These are phyloP conservation scores for Reticulitermes speratus DNA, from an alignment of 1,140 invertebrate genomes.

Conservation along the genomic window DNA sequence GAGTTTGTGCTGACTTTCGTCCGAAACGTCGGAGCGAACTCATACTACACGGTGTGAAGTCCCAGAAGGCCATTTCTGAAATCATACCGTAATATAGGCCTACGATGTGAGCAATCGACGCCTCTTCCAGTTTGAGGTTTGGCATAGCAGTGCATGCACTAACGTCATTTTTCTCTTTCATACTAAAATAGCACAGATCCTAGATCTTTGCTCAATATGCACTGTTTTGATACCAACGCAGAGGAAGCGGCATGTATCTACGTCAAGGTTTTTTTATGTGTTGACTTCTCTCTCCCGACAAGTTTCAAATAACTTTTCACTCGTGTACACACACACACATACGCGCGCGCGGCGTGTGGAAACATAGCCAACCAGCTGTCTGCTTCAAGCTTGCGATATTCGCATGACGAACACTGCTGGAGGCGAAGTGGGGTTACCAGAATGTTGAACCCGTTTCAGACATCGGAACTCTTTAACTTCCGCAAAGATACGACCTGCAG, in stretches of 20 bases:
- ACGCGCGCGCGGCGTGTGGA: not conserved
- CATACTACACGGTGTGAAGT: no score
- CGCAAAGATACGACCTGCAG: not conserved
- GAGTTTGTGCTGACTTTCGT: no score
- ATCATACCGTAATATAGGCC: no score
- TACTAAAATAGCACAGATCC: no score
- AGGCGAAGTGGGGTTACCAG: slow-evolving; percentile 6
- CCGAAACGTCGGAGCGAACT: no score
- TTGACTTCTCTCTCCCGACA: not conserved
- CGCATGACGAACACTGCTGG: not conserved
- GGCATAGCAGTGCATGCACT: no score
- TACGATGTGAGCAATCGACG: no score
- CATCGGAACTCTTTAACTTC: not conserved
- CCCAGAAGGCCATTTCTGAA: no score
- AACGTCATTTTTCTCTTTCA: no score
- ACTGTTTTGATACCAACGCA: not conserved
- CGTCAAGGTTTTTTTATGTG: not conserved
- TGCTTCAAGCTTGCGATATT: not conserved
- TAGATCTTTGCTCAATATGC: no score
- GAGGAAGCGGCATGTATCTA: not conserved
- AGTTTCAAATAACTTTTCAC: not conserved
- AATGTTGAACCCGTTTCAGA: not conserved
- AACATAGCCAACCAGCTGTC: not conserved
- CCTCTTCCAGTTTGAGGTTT: no score
- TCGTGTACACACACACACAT: no score